Conservation (phyloP, 2,888 invertebrate genomes). For the Lissocephala sabroskyi region DNA sequence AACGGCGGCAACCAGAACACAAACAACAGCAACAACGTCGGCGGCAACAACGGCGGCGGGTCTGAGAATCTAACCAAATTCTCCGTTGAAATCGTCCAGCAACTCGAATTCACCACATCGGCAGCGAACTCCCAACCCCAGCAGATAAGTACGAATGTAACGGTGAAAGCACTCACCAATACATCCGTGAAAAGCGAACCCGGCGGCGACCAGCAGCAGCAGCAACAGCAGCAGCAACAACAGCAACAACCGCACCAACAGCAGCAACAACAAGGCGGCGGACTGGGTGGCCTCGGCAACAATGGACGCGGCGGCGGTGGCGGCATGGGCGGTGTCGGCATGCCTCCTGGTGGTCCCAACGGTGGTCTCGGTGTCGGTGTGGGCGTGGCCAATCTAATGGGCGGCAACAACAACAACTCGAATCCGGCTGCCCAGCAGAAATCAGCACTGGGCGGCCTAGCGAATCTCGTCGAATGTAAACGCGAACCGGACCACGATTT, state of each 20-base stretch:
- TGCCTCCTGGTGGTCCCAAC: conserved; percentile 33
- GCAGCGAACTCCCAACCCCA: conserved; percentile 90
- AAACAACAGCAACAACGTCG: conserved; percentile 23
- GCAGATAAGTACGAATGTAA: conserved; percentile 93
- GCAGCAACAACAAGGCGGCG: conserved; percentile 59
- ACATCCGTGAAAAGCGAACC: conserved; percentile 74
- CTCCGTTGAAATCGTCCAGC: conserved; percentile 94
- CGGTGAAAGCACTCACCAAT: conserved; percentile 86
- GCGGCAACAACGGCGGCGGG: conserved; percentile 42
- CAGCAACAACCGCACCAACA: conserved; percentile 47
- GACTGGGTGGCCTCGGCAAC: conserved; percentile 60
- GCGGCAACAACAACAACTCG: conserved; percentile 73
- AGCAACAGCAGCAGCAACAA: conserved; percentile 21
- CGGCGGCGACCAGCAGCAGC: conserved; percentile 24
- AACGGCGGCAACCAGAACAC: not conserved
- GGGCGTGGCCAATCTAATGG: conserved; percentile 48
- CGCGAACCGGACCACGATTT: conserved; percentile 89
- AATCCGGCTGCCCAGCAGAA: conserved; percentile 62
- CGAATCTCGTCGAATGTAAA: conserved; percentile 85
- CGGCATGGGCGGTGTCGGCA: conserved; percentile 36
- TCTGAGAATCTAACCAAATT: conserved; percentile 80
- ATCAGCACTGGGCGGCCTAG: conserved; percentile 74
- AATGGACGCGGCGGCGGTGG: conserved; percentile 60
- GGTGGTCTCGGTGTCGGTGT: conserved; percentile 45
- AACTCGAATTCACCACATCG: conserved; percentile 90